Base-by-base conservation (phyloP, 2,113 vertebrate genomes). In the Brachyhypopomus occidentalis region DNA sequence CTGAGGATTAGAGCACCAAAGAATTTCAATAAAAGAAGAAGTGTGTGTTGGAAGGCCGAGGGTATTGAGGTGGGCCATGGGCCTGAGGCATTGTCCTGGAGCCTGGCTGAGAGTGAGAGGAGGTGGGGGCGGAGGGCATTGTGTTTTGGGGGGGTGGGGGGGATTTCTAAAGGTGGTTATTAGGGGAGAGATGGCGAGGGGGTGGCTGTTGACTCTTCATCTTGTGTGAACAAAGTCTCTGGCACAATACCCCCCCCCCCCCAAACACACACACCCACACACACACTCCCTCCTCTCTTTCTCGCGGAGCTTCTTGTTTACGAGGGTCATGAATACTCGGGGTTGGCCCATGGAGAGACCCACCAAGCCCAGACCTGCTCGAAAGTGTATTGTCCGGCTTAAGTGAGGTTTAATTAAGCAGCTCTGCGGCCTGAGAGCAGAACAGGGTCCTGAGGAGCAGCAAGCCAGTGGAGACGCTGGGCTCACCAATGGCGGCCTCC, bases 21-120 rank as follows among this genome's bases (percentile, higher is more conserved):
- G 92, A 93, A 93, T 92, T 93, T 92, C 92, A 94, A 94, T 94
- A 94, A 94, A 94, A 94, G 92, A 94, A 93, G 92, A 93, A 92
- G 92, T 94, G 94, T 94, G 92, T 94, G 92, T 93, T 92, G 90
- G 89, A 89, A 91, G 89, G 88, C 86, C 87, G 77, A 77, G 90
- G 90, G 89, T 90, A 88, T 87, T 90, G 88, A 87, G 86, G 80
- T 75, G 86, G 87, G 92, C 85, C 73, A 85, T 30, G 80, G 85
- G 79, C 79, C 75, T 86, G 64, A 45, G 84, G 75, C 80, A 94
- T 94, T 94, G 93, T 94, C 92, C 92, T 89, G 81, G 81, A 86
- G 87, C 75, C 90, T 94, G 94, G 93, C 92, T 94, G 93, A 93
- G 93, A 92, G 92, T 83, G 87, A 93, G 91, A 90, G 88, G 87